Percentiles rank a stretch among this genome's conserved stretches.
phyloP scores from a whole-genome alignment of 2,113 vertebrate genomes.

The Istiophorus platypterus region DNA sequence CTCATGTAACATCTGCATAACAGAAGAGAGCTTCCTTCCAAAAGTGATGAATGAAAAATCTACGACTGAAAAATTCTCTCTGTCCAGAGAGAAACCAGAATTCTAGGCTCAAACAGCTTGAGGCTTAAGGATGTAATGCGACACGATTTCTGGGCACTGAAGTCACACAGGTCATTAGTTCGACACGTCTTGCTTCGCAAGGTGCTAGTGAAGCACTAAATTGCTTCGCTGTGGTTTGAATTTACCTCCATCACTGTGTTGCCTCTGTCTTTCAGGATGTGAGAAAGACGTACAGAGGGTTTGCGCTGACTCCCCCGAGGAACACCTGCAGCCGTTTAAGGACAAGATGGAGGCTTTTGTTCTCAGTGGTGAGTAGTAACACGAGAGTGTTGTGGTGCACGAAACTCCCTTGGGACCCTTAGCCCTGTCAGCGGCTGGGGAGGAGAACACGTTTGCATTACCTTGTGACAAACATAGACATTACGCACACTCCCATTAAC shows the following conservation, averaged over 20 bases:
- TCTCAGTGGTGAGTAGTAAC: slow-evolving; percentile 85
- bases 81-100: no score
- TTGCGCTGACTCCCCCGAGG: slow-evolving; percentile 89
- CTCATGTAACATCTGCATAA: background rate
- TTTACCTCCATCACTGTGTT: background rate
- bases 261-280: slow-evolving; percentile 82
- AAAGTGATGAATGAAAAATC: no score
- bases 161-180: background rate
- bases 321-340: slow-evolving; percentile 94
- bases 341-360: slow-evolving; percentile 92
- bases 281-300: slow-evolving; percentile 89
- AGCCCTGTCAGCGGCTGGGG: no score
- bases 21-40: no score
- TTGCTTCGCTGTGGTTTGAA: background rate
- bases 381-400: background rate
- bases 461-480: no score
- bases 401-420: background rate
- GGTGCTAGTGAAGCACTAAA: background rate
- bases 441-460: no score
- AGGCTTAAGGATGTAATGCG: background rate
- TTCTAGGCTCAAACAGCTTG: no score
- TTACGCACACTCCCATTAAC: no score
- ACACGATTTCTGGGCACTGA: background rate
- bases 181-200: background rate
- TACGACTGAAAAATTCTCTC: no score